Conservation (phyloP, 2,888 invertebrate species). For the Aphidoletes aphidimyza region DNA sequence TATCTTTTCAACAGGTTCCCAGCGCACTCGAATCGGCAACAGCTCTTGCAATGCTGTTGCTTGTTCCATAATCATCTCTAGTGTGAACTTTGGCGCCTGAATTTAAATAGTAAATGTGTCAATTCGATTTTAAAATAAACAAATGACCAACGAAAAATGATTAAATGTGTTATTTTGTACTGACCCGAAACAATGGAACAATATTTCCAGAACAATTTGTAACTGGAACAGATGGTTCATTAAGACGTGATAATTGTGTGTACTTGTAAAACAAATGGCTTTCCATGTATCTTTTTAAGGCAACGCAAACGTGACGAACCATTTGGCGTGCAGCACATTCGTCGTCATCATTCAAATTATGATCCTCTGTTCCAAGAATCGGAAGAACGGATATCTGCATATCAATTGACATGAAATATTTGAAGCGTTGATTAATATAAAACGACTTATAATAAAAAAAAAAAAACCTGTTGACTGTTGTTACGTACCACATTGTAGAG, state of each 20-base stretch:
- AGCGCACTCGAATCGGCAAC: constrained; percentile 79
- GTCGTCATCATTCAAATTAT: constrained; percentile 82
- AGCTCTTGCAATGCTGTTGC: constrained; percentile 82
- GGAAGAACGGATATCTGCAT: constrained; percentile 83
- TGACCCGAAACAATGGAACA: constrained; percentile 67
- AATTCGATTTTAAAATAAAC: constrained; percentile 55
- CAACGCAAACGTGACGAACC: constrained; percentile 89
- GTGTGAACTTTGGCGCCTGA: constrained; percentile 74
- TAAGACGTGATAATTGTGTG: constrained; percentile 74
- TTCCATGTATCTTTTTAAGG: constrained; percentile 89
- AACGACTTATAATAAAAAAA: no score
- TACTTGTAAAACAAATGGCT: constrained; percentile 86
- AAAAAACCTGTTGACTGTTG: no score
- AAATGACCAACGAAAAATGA: constrained; percentile 39
- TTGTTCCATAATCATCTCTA: constrained; percentile 87
- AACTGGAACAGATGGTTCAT: constrained; percentile 66
- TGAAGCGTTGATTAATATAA: not conserved
- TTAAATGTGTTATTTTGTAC: not conserved
- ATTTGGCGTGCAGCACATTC: constrained; percentile 91
- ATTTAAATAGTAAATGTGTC: no score
- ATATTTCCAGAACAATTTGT: constrained; percentile 66
- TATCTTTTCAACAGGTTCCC: constrained; percentile 91
- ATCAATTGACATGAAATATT: not conserved
- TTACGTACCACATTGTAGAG: constrained; percentile 82
- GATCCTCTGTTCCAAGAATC: constrained; percentile 80